Evolutionary conservation across 2,888 invertebrate species (phyloP).

Genomic region (Dorcus parallelipipedus): DNA sequence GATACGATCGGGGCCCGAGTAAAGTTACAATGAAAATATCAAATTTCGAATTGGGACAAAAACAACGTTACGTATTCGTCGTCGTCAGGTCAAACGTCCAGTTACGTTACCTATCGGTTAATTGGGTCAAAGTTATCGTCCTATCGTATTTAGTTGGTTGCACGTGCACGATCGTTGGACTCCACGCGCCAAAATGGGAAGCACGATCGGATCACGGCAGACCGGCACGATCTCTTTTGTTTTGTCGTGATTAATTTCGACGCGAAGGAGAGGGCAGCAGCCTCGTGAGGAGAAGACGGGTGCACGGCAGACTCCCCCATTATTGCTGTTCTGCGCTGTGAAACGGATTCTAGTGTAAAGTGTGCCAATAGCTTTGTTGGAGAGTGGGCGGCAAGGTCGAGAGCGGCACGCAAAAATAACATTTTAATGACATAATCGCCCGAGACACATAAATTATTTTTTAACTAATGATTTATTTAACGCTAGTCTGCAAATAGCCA

Average conservation of each 20-base stretch:
- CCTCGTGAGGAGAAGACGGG: too few relatives aligned
- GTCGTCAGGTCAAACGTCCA: too few relatives aligned
- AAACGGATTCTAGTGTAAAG: constrained; percentile 9
- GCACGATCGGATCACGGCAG: not conserved
- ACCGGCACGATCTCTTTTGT: not conserved
- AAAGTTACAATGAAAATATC: too few relatives aligned
- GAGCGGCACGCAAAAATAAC: constrained; percentile 2
- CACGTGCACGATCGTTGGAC: constrained; percentile 5
- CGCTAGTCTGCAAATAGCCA: too few relatives aligned
- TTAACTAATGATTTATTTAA: too few relatives aligned
- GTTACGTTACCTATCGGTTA: not conserved
- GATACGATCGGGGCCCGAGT: too few relatives aligned
- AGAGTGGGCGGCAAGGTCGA: constrained; percentile 8
- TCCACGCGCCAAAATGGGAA: constrained; percentile 8
- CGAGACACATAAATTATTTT: too few relatives aligned
- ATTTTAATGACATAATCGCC: constrained; percentile 4
- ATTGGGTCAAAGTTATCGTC: constrained; percentile 9
- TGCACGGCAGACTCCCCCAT: not conserved
- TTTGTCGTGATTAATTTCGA: too few relatives aligned
- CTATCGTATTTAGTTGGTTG: not conserved
- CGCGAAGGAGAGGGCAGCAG: too few relatives aligned
- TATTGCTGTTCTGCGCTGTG: not conserved
- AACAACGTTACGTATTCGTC: too few relatives aligned
- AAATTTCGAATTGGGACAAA: too few relatives aligned
- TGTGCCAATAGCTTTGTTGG: constrained; percentile 1